Conservation (phyloP, 2,888 invertebrate genomes). For the Rhogogaster chlorosoma region DNA sequence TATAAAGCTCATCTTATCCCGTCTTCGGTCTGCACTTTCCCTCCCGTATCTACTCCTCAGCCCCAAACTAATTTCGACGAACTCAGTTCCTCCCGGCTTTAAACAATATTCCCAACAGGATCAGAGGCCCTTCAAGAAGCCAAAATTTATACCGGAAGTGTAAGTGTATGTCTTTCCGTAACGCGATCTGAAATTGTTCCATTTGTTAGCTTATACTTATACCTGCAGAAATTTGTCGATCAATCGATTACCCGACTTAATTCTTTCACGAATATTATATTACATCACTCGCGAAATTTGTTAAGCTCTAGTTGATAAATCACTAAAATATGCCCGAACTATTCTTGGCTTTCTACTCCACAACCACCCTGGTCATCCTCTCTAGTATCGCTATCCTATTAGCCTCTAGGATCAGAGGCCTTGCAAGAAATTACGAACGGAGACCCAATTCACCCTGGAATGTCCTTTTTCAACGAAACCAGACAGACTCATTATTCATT, state of each 20-base stretch:
- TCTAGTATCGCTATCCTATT: conserved; percentile 9
- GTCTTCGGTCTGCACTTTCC: background rate
- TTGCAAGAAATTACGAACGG: conserved; percentile 2
- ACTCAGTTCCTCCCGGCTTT: conserved; percentile 1
- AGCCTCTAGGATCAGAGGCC: conserved; percentile 30
- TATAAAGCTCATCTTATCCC: background rate
- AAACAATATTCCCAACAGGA: conserved; percentile 31
- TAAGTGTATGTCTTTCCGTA: background rate
- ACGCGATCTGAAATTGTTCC: conserved; percentile 8
- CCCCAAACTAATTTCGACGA: background rate
- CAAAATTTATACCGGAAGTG: conserved; percentile 1
- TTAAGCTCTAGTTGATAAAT: background rate
- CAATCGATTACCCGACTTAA: background rate
- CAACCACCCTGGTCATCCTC: conserved; percentile 13
- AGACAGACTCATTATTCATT: background rate
- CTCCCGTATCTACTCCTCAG: background rate
- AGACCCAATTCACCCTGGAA: background rate
- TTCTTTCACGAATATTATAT: background rate
- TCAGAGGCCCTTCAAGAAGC: conserved; percentile 41
- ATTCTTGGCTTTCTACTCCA: background rate
- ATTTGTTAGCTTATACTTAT: background rate
- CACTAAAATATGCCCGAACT: background rate
- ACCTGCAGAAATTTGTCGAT: background rate
- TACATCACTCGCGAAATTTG: background rate
- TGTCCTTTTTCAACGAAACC: background rate